Percentiles rank a stretch among this genome's conserved stretches.
These are phyloP conservation scores for Gasteruption jaculator DNA, from an alignment of 2,888 invertebrate species.

Conservation along the genomic window DNA sequence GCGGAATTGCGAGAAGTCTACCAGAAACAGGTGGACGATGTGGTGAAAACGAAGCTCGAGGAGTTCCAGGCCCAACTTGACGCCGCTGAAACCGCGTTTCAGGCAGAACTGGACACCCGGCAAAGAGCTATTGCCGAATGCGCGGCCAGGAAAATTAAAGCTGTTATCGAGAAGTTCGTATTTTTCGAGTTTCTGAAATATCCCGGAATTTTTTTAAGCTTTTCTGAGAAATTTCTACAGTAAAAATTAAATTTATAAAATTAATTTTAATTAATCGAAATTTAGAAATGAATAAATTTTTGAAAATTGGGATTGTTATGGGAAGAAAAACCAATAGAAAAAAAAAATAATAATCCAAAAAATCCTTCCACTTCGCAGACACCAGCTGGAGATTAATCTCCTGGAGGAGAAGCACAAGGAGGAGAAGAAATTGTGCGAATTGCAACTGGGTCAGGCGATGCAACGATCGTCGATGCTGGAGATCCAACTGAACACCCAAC, in stretches of 20 bases:
- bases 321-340: background rate
- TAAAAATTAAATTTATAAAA: too few species aligned
- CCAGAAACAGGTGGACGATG: conserved; percentile 75
- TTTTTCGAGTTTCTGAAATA: too few species aligned
- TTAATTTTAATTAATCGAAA: conserved; percentile 7
- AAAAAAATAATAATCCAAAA: background rate
- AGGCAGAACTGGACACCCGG: conserved; percentile 60
- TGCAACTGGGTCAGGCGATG: conserved; percentile 66
- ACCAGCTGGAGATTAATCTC: conserved; percentile 70
- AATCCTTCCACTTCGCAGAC: conserved; percentile 53
- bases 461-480: conserved; percentile 67
- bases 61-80: conserved; percentile 77
- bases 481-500: conserved; percentile 54
- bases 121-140: conserved; percentile 67
- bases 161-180: conserved; percentile 63
- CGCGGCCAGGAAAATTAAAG: conserved; percentile 68
- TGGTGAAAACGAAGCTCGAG: conserved; percentile 69
- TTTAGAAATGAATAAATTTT: conserved; percentile 4
- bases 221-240: background rate
- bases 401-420: conserved; percentile 76
- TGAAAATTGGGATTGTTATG: conserved; percentile 7
- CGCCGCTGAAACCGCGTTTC: conserved; percentile 62
- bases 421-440: conserved; percentile 68
- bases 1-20: conserved; percentile 69
- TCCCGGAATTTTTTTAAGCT: conserved; percentile 6